Evolutionary conservation across 1,140 invertebrate species (phyloP).

Genomic region (Cyphomyrmex costatus): DNA sequence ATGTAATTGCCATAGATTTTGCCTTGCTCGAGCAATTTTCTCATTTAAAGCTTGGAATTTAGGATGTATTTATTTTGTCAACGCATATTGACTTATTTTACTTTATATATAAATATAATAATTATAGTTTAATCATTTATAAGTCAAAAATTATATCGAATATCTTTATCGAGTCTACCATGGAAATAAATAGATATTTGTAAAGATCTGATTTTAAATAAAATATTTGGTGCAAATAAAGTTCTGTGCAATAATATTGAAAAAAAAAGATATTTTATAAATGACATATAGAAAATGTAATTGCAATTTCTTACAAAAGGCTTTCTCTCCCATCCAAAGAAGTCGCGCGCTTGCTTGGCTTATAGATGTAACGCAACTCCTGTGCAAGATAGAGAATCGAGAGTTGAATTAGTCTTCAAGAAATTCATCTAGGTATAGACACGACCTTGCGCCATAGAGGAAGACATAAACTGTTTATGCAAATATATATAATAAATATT

Average conservation of each 20-base stretch:
- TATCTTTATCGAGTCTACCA: not conserved
- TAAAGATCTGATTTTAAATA: not conserved
- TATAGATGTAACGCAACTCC: conserved; percentile 2
- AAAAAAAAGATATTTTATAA: not conserved
- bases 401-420: not conserved
- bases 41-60: not conserved
- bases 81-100: not conserved
- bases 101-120: not conserved
- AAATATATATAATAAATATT: not conserved
- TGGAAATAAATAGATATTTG: not conserved
- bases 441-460: not conserved
- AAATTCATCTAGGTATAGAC: not conserved
- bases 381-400: not conserved
- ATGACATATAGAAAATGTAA: not conserved
- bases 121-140: not conserved
- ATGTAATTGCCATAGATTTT: conserved; percentile 28
- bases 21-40: conserved; percentile 17
- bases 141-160: not conserved
- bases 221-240: conserved; percentile 1
- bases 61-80: not conserved
- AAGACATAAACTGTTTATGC: not conserved
- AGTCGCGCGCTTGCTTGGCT: not conserved
- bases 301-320: conserved; percentile 20
- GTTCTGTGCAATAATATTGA: not conserved
- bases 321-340: conserved; percentile 26